Evolutionary conservation across 1,140 invertebrate genomes (phyloP), one percentile per base, ranked within the genome.

Genomic region (Nomia melanderi): DNA sequence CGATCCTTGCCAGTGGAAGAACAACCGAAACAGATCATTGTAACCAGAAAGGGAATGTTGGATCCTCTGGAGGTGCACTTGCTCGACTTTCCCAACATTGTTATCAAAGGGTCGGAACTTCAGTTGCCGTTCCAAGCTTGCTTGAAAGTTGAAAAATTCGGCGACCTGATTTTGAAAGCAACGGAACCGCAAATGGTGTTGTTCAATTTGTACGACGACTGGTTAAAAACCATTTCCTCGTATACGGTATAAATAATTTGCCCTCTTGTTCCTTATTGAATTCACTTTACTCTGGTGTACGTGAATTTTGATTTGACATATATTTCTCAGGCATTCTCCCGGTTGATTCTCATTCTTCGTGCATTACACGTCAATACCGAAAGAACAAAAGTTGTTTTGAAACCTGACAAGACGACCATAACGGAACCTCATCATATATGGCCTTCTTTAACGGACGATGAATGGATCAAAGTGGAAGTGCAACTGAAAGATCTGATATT

Each of bases 161-260:
- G 99, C 78, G 99, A 99, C 93, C 92, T 99, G 1, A 99, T 99
- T 89, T 93, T 99, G 12, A 99, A 99, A 92, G 99, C 99, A 2
- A 99, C 98, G 0, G 99, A 99, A 90, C 99, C 99, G 1, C 99
- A 99, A 91, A 99, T 99, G 99, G 98, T 99, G 9, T 93, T 99
- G 0, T 99, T 99, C 93, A 99, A 99, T 93, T 93, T 99, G 5
- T 99, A 99, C 87, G 99, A 99, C 92, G 99, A 99, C 92, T 99
- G 99, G 99, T 92, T 99, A 8, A 99, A 99, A 90, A 98, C 97
- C 0, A 98, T 98, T 79, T 98, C 97, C 0, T 98, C 97, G 0
- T 98, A 98, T 85, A 98, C 97, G 2, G 69, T 72, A 72, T 62
- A 25, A 3, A 12, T 59, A 9, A n/a, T n/a, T n/a, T n/a, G n/a